Conservation (phyloP, 1,140 invertebrate genomes). For the Pissodes strobi region DNA sequence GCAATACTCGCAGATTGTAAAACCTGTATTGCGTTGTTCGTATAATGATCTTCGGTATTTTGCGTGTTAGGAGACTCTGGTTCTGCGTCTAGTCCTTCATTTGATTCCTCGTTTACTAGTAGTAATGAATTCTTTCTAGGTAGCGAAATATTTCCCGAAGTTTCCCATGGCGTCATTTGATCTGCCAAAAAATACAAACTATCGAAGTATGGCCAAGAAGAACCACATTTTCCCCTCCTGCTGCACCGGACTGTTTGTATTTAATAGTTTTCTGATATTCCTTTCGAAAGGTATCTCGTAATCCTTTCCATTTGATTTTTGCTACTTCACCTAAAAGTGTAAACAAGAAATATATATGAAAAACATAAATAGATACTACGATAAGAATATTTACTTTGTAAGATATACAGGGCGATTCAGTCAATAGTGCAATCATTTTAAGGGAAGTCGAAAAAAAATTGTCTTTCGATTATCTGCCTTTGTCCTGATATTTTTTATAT, state of each 20-base stretch:
- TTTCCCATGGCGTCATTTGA: conserved; percentile 17
- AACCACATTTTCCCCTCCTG: conserved; percentile 14
- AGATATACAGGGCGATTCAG: conserved; percentile 5
- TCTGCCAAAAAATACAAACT: conserved; percentile 18
- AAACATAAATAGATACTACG: no score
- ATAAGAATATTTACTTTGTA: conserved; percentile 13
- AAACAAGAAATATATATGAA: conserved; percentile 12
- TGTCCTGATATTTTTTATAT: conserved; percentile 4
- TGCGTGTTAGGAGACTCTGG: background rate
- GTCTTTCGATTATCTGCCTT: no score
- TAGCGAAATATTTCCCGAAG: conserved; percentile 19
- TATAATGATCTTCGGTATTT: no score
- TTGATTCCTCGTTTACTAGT: background rate
- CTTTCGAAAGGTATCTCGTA: conserved; percentile 10
- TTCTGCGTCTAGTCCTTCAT: no score
- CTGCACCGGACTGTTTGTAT: conserved; percentile 18
- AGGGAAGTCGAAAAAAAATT: background rate
- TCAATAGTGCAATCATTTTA: background rate
- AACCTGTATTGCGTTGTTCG: background rate
- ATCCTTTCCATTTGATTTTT: conserved; percentile 8
- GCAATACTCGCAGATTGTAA: background rate
- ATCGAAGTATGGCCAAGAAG: conserved; percentile 18
- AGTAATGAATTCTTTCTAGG: background rate
- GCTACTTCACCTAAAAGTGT: conserved; percentile 18
- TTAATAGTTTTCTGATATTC: conserved; percentile 17